A percentile compares a stretch with the other conserved stretches of the same genome.
Evolutionary conservation across 2,888 invertebrate species (phyloP).

Genomic region (Melikaiella ostensackeni): DNA sequence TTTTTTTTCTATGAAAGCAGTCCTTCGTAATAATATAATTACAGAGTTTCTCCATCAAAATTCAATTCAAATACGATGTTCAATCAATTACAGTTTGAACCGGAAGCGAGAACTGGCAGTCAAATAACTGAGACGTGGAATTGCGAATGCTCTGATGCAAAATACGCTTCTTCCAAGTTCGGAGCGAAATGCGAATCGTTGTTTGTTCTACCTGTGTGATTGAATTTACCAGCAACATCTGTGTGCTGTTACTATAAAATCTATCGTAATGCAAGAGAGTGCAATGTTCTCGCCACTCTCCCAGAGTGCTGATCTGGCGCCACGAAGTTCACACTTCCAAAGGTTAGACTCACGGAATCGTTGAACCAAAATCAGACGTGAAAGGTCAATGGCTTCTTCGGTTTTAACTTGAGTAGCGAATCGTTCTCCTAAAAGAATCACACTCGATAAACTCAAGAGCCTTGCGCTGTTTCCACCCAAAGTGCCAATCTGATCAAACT

Average conservation of each 20-base stretch:
- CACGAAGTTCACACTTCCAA: slow-evolving; percentile 30
- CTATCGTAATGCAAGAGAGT: slow-evolving; percentile 33
- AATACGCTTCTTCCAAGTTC: slow-evolving; percentile 30
- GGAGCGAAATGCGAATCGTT: slow-evolving; percentile 15
- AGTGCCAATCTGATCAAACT: slow-evolving; percentile 39
- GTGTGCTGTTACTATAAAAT: slow-evolving; percentile 36
- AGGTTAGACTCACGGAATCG: slow-evolving; percentile 20
- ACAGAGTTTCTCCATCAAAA: not conserved
- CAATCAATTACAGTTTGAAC: slow-evolving; percentile 5
- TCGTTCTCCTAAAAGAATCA: slow-evolving; percentile 24
- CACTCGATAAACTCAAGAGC: slow-evolving; percentile 36
- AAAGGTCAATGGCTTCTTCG: slow-evolving; percentile 37
- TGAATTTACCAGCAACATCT: slow-evolving; percentile 38
- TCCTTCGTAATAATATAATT: no score
- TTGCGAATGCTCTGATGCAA: slow-evolving; percentile 16
- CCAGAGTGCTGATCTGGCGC: not conserved
- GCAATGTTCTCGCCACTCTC: not conserved
- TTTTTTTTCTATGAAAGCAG: no score
- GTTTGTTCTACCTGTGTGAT: slow-evolving; percentile 37
- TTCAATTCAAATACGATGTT: slow-evolving; percentile 2
- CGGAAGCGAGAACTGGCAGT: slow-evolving; percentile 21
- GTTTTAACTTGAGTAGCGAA: slow-evolving; percentile 27
- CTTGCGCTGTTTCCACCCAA: slow-evolving; percentile 22
- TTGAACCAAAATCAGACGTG: slow-evolving; percentile 34
- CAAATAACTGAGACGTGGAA: slow-evolving; percentile 24